These are phyloP conservation scores for Rosalia funebris DNA, from an alignment of 2,888 invertebrate genomes.

Conservation along the genomic window DNA sequence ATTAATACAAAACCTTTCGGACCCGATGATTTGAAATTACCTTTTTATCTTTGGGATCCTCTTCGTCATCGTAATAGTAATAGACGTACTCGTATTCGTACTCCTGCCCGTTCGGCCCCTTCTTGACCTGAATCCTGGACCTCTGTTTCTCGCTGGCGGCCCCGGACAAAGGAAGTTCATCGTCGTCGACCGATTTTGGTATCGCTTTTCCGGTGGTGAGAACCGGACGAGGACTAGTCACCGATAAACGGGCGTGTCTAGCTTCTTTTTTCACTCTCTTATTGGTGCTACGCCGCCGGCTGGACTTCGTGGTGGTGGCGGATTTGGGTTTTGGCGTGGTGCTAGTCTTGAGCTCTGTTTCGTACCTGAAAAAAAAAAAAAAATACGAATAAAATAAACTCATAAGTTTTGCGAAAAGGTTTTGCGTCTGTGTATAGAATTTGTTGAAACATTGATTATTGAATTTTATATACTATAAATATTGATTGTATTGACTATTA, in stretches of 20 bases:
- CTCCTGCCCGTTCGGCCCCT: conserved; percentile 89
- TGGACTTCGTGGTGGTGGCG: conserved; percentile 61
- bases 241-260: conserved; percentile 52
- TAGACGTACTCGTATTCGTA: conserved; percentile 93
- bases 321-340: conserved; percentile 44
- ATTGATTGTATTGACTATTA: no score
- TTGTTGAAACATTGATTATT: no score
- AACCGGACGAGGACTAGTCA: conserved; percentile 69
- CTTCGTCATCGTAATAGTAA: conserved; percentile 88
- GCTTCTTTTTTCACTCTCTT: conserved; percentile 55
- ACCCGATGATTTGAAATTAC: conserved; percentile 27
- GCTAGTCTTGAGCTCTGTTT: conserved; percentile 52
- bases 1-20: no score
- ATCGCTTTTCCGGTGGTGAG: conserved; percentile 65
- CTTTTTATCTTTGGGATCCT: conserved; percentile 61
- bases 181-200: conserved; percentile 45
- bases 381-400: no score
- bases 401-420: no score
- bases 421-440: no score
- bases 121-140: conserved; percentile 83
- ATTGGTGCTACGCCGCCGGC: conserved; percentile 32
- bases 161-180: conserved; percentile 57
- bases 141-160: conserved; percentile 76
- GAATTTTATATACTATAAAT: no score
- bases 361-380: conserved; percentile 50